These are phyloP conservation scores for Chrysodeixis includens DNA, from an alignment of 2,888 invertebrate genomes.

Conservation along the genomic window DNA sequence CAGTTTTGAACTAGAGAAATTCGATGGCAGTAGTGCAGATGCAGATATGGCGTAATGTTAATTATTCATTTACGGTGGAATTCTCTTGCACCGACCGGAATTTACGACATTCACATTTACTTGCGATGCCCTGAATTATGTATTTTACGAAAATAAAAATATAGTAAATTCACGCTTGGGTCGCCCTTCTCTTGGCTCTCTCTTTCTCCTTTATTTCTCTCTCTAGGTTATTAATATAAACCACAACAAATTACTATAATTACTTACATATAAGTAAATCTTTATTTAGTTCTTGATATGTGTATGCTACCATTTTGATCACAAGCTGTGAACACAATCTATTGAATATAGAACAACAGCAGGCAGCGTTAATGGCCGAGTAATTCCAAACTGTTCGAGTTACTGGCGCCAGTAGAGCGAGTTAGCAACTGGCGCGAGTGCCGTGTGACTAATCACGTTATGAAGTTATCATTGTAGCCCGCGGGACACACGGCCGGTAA, in stretches of 20 bases:
- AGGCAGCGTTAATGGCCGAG: conserved; percentile 36
- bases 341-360: conserved; percentile 16
- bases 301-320: too few species aligned
- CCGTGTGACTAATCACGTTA: conserved; percentile 54
- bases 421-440: conserved; percentile 49
- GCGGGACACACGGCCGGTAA: conserved; percentile 36
- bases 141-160: too few species aligned
- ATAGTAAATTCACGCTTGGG: too few species aligned
- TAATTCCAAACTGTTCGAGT: conserved; percentile 42
- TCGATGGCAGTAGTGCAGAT: background rate
- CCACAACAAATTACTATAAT: too few species aligned
- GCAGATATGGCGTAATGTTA: background rate
- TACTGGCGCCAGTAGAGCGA: conserved; percentile 47
- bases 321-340: background rate
- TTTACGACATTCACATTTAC: too few species aligned
- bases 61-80: background rate
- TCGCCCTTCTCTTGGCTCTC: too few species aligned
- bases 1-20: conserved; percentile 15
- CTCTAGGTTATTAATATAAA: too few species aligned
- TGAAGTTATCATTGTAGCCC: conserved; percentile 56
- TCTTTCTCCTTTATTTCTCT: too few species aligned
- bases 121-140: too few species aligned
- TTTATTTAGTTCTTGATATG: too few species aligned
- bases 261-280: too few species aligned
- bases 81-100: background rate